Conservation (phyloP, 64 coral and sea anemone genomes). For the Actinia equina region DNA sequence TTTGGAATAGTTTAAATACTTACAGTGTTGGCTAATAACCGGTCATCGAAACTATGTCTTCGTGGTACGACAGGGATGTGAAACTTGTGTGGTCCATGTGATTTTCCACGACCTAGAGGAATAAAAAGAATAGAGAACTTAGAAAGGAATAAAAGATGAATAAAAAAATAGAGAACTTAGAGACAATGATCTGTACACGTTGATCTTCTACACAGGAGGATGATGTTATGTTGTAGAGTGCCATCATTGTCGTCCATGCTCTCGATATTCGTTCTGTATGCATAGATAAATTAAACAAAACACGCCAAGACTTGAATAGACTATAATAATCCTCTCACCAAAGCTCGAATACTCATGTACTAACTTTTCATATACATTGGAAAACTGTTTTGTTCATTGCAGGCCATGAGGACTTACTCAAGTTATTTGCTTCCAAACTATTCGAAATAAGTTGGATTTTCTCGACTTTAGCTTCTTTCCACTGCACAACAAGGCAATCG, state of each 20-base stretch:
- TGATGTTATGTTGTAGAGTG: background rate
- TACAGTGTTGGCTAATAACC: slow-evolving; percentile 82
- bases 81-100: slow-evolving; percentile 89
- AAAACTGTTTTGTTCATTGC: background rate
- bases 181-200: background rate
- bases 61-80: slow-evolving; percentile 96
- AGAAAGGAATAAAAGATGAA: slow-evolving; percentile 8
- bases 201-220: background rate
- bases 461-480: background rate
- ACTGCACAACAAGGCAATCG: background rate
- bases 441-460: slow-evolving; percentile 1
- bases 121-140: background rate
- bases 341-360: background rate
- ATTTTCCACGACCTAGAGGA: slow-evolving; percentile 70
- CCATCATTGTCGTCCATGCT: background rate
- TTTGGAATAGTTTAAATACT: slow-evolving; percentile 26
- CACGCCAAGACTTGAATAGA: background rate
- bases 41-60: slow-evolving; percentile 86
- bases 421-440: background rate
- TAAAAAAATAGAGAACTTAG: background rate
- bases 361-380: background rate
- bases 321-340: background rate
- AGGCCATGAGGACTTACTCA: slow-evolving; percentile 3
- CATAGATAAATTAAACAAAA: background rate
- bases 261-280: background rate